phyloP scores from a whole-genome alignment of 2,113 vertebrate species.

The Psilopsiagon aymara region DNA sequence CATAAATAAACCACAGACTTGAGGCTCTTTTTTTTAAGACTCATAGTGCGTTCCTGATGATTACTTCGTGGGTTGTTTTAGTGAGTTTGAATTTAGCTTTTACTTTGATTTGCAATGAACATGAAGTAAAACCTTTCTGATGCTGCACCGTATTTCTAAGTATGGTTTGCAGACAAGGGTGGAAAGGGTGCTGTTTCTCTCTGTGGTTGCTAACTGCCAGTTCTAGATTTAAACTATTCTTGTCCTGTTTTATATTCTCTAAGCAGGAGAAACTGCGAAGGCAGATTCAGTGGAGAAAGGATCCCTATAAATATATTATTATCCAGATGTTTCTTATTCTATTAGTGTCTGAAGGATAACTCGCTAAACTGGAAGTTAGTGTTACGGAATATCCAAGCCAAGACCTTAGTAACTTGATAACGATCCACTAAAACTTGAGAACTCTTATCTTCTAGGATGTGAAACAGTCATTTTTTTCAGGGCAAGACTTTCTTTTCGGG shows the following conservation, averaged over 20 bases:
- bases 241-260: not conserved
- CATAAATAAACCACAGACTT: constrained; percentile 21
- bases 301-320: constrained; percentile 7
- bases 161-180: not conserved
- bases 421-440: not conserved
- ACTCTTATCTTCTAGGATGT: not conserved
- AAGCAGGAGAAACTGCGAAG: not conserved
- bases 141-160: not conserved
- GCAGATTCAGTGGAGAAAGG: not conserved
- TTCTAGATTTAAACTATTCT: not conserved
- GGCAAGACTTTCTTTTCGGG: not conserved
- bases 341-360: not conserved
- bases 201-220: not conserved
- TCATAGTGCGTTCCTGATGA: not conserved
- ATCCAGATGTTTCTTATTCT: constrained; percentile 50
- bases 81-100: not conserved
- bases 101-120: not conserved
- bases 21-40: constrained; percentile 13
- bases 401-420: constrained; percentile 27
- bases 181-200: not conserved
- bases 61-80: not conserved
- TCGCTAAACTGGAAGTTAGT: not conserved
- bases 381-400: not conserved
- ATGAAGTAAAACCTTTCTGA: not conserved
- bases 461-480: not conserved